Evolutionary conservation across 2,113 vertebrate genomes (phyloP), one percentile per base, ranked within the genome.

Genomic region (Charina bottae): DNA sequence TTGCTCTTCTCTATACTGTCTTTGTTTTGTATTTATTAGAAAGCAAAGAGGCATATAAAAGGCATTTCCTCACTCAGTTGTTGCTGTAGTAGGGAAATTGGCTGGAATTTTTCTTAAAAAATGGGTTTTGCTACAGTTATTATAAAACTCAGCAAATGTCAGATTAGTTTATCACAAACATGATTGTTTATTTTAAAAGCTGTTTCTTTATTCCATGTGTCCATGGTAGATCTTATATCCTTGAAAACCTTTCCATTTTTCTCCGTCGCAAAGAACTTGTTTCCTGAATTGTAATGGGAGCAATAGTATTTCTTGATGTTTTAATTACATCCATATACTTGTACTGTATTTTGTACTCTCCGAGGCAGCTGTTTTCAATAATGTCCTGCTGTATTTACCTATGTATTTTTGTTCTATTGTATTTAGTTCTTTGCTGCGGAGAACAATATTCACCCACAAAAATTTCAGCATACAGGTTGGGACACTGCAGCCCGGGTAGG

Each of bases 341-440:
- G 97, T 98, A 98, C 98, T 98, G 97, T 98, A 97, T 97, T 98
- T 98, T 97, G 97, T 98, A 98, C 97, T 97, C 96, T 97, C 97
- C 96, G 95, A 98, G 98, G 98, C 98, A 98, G 98, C 98, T 98
- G 97, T 98, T 97, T 96, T 97, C 95, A 94, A 97, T 97, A 96
- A 97, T 96, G 97, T 98, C 97, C 98, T 98, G 98, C 98, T 98
- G 98, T 97, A 97, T 95, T 96, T 96, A 97, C 96, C 96, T 97
- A 89, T 96, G 93, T 96, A 96, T 96, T 95, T 88, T 95, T 89
- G 94, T 96, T 90, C 95, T 93, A 96, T 94, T 97, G 62, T 93
- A 95, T 97, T 93, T 93, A 83, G 96, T 97, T 97, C 97, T 97
- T 97, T 96, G 97, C 97, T 95, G 95, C 95, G 97, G 97, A 97